A percentile compares a stretch with the other conserved stretches of the same genome.
Evolutionary conservation across 2,113 vertebrate species (phyloP).

Genomic region (Myotis brandtii): DNA sequence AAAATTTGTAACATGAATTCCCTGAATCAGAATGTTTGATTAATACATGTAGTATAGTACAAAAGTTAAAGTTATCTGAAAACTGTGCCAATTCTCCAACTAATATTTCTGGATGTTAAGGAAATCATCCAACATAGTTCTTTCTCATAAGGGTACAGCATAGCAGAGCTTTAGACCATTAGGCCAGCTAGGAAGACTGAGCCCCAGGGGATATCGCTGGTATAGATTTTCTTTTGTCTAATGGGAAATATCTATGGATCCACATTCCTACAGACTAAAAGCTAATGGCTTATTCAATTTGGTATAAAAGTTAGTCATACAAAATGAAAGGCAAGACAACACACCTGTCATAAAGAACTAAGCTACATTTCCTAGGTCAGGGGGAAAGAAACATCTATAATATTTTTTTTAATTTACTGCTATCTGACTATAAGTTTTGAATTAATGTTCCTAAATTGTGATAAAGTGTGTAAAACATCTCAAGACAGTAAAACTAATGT

Average conservation of each 20-base stretch:
- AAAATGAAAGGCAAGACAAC: slow-evolving; percentile 65
- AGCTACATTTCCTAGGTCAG: slow-evolving; percentile 22
- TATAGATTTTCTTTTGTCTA: slow-evolving; percentile 77
- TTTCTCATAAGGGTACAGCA: neutral
- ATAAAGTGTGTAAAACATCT: neutral
- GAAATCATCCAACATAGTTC: neutral
- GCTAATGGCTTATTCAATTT: slow-evolving; percentile 80
- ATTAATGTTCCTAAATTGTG: neutral
- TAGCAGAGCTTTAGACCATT: slow-evolving; percentile 51
- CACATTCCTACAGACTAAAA: slow-evolving; percentile 76
- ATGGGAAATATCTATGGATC: slow-evolving; percentile 76
- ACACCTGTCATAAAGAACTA: slow-evolving; percentile 35
- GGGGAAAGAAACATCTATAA: neutral
- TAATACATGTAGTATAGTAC: neutral
- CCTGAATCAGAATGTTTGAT: slow-evolving; percentile 47
- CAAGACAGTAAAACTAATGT: slow-evolving; percentile 41
- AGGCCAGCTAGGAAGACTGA: slow-evolving; percentile 47
- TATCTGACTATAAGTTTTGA: slow-evolving; percentile 6
- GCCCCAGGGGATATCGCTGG: slow-evolving; percentile 24
- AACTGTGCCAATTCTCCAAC: neutral
- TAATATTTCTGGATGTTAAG: slow-evolving; percentile 25
- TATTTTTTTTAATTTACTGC: slow-evolving; percentile 9
- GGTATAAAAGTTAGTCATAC: slow-evolving; percentile 71
- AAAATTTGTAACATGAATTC: neutral
- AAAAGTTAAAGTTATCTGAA: slow-evolving; percentile 34